Evolutionary conservation across 2,888 invertebrate species (phyloP).

Genomic region (Aphidius colemani): DNA sequence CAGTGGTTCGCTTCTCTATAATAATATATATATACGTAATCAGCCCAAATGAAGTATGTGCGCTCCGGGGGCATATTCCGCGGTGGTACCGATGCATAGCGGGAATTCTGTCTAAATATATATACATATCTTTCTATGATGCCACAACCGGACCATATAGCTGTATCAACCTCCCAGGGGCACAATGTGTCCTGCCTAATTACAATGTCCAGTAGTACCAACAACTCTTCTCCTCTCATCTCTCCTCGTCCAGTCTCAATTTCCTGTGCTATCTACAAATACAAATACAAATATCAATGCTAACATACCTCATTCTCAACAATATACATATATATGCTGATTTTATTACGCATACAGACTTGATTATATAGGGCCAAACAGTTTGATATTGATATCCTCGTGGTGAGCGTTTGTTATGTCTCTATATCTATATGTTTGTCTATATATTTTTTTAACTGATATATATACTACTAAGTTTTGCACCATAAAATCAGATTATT

Average conservation of each 20-base stretch:
- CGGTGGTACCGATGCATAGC: conserved; percentile 37
- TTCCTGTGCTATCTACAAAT: conserved; percentile 11
- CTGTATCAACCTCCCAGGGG: conserved; percentile 47
- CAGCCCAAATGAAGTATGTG: conserved; percentile 53
- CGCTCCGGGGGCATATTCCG: conserved; percentile 44
- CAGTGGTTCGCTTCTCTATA: conserved; percentile 29
- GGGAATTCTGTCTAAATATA: conserved; percentile 29
- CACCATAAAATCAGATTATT: no score
- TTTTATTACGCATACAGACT: neutral
- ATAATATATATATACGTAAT: conserved; percentile 42
- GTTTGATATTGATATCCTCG: conserved; percentile 4
- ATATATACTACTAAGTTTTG: no score
- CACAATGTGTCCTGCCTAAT: conserved; percentile 59
- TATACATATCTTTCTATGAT: conserved; percentile 14
- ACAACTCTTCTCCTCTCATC: conserved; percentile 4
- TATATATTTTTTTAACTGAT: no score
- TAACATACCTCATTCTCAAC: conserved; percentile 29
- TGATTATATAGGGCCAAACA: neutral
- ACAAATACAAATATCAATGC: conserved; percentile 27
- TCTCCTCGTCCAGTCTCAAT: conserved; percentile 8
- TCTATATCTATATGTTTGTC: neutral
- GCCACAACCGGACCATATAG: conserved; percentile 27
- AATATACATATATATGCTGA: conserved; percentile 21
- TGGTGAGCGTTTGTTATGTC: neutral
- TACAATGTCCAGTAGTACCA: conserved; percentile 54